phyloP scores from a whole-genome alignment of 2,113 vertebrate species.

The Osmerus mordax region DNA sequence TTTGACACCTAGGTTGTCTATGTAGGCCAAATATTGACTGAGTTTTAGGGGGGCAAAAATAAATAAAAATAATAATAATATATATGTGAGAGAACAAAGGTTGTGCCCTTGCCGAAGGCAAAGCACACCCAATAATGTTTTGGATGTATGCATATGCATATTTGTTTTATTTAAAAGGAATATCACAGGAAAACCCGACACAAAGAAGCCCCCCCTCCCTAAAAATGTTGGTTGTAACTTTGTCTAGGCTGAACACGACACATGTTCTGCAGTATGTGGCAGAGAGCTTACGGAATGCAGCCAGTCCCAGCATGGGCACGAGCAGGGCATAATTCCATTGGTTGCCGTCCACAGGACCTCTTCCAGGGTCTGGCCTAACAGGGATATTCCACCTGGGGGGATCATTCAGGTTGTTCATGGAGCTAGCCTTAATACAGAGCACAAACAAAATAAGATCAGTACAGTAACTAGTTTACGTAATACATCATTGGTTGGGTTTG shows the following conservation, averaged over 20 bases:
- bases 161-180: not conserved
- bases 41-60: too few relatives aligned
- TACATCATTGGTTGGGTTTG: not conserved
- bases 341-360: slow-evolving; percentile 79
- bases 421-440: slow-evolving; percentile 30
- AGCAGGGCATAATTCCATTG: slow-evolving; percentile 94
- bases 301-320: slow-evolving; percentile 92
- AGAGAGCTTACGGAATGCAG: slow-evolving; percentile 89
- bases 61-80: too few relatives aligned
- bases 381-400: slow-evolving; percentile 90
- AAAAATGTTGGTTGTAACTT: not conserved
- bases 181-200: too few relatives aligned
- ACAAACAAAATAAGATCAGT: not conserved
- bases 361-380: slow-evolving; percentile 70
- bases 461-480: not conserved
- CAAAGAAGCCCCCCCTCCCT: not conserved
- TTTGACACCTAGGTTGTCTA: too few relatives aligned
- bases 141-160: not conserved
- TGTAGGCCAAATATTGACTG: too few relatives aligned
- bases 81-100: too few relatives aligned
- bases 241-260: not conserved
- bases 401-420: slow-evolving; percentile 96
- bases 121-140: not conserved
- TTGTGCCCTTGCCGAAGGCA: too few relatives aligned
- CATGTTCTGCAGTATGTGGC: not conserved